These are phyloP conservation scores for Labrus mixtus DNA, from an alignment of 2,113 vertebrate species.

Conservation along the genomic window DNA sequence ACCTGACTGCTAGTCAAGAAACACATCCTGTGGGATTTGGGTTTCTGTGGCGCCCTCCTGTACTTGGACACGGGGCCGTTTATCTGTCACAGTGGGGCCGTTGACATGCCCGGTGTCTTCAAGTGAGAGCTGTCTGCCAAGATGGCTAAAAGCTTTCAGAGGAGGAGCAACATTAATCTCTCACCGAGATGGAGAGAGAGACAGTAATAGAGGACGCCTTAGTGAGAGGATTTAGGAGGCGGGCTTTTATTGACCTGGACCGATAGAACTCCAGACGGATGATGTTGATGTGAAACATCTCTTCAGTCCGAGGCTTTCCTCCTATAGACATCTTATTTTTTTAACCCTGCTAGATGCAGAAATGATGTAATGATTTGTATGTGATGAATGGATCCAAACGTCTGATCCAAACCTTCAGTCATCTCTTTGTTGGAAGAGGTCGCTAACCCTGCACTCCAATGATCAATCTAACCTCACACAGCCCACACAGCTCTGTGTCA, in stretches of 20 bases:
- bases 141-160: conserved; percentile 57
- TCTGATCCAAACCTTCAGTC: conserved; percentile 25
- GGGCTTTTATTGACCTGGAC: conserved; percentile 66
- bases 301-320: conserved; percentile 49
- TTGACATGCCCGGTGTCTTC: conserved; percentile 45
- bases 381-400: conserved; percentile 22
- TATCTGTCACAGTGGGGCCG: conserved; percentile 48
- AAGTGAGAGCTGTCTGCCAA: conserved; percentile 48
- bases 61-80: conserved; percentile 24
- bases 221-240: conserved; percentile 67
- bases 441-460: conserved; percentile 43
- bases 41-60: conserved; percentile 6
- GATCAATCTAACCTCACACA: conserved; percentile 65
- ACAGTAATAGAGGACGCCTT: conserved; percentile 60
- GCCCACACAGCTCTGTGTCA: conserved; percentile 31
- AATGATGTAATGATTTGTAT: conserved; percentile 41
- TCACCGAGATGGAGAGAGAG: conserved; percentile 45
- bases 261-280: conserved; percentile 53
- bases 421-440: conserved; percentile 58
- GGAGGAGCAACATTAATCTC: conserved; percentile 55
- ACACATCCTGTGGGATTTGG: conserved; percentile 37
- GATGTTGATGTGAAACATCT: conserved; percentile 60
- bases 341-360: conserved; percentile 39
- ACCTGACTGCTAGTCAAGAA: conserved; percentile 30
- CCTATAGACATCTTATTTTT: conserved; percentile 22